These are phyloP conservation scores for Strix aluco DNA, from an alignment of 2,113 vertebrate genomes.

Conservation along the genomic window DNA sequence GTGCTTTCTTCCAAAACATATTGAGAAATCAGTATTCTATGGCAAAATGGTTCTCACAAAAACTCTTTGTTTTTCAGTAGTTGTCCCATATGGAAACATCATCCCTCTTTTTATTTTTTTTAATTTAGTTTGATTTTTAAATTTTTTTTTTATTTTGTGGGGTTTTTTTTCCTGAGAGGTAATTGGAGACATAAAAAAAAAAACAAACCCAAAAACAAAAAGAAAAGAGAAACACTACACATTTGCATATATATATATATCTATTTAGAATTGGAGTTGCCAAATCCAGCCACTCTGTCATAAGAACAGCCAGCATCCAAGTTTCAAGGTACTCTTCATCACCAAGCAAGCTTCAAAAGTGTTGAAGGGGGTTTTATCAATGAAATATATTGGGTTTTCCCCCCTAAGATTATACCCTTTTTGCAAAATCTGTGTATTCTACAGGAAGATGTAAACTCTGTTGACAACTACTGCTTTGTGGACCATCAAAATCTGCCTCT, in stretches of 20 bases:
- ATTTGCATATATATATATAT: background rate
- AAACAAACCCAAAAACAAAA: background rate
- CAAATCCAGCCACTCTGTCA: background rate
- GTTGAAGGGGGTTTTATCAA: background rate
- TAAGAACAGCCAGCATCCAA: background rate
- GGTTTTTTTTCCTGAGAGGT: background rate
- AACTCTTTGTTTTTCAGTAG: rapidly evolving
- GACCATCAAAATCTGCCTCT: background rate
- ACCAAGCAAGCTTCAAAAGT: background rate
- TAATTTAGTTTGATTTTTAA: background rate
- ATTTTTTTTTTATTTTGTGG: background rate
- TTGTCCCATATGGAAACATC: background rate
- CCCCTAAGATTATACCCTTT: background rate
- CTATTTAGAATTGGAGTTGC: background rate
- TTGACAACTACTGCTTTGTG: background rate
- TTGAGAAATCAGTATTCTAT: background rate
- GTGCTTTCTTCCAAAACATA: background rate
- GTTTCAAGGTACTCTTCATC: background rate
- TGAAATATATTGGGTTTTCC: background rate
- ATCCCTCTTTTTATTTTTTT: background rate
- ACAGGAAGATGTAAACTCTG: background rate
- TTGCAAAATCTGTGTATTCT: background rate
- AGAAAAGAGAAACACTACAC: background rate
- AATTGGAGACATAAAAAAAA: background rate
- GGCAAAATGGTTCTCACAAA: background rate